Evolutionary conservation across 64 coral and sea anemone species (phyloP).

Genomic region (Pocillopora damicornis): DNA sequence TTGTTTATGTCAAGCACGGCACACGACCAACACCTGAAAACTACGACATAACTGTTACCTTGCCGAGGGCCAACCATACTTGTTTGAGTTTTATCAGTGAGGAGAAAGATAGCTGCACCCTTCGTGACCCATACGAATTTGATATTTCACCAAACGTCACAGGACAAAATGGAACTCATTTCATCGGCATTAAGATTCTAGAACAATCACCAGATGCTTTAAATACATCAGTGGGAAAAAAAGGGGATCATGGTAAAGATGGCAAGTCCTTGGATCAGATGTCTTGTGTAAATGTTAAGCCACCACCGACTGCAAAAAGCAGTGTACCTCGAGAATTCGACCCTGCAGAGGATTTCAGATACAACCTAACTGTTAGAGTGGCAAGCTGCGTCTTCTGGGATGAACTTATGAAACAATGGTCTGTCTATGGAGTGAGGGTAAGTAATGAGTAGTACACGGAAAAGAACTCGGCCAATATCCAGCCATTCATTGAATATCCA

Average conservation of each 20-base stretch:
- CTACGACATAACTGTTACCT: background rate
- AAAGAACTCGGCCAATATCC: background rate
- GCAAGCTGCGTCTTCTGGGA: constrained; percentile 70
- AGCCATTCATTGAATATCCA: no score
- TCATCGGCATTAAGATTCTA: constrained; percentile 6
- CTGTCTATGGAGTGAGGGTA: constrained; percentile 55
- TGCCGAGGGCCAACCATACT: background rate
- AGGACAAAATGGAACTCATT: constrained; percentile 1
- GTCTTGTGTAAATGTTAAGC: constrained; percentile 72
- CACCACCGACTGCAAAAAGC: constrained; percentile 45
- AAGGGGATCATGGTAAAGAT: background rate
- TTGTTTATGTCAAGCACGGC: constrained; percentile 15
- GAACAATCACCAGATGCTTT: background rate
- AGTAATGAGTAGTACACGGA: background rate
- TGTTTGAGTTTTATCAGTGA: background rate
- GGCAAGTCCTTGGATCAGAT: background rate
- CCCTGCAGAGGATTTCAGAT: constrained; percentile 52
- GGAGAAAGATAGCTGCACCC: background rate
- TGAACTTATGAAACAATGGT: constrained; percentile 44
- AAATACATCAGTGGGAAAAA: background rate
- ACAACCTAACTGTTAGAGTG: constrained; percentile 28
- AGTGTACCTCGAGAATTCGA: constrained; percentile 36
- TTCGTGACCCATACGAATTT: constrained; percentile 25
- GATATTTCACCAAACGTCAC: background rate
- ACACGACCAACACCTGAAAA: constrained; percentile 28